phyloP scores from a whole-genome alignment of 2,797 vertebrate species.

The Chromis chromis region DNA sequence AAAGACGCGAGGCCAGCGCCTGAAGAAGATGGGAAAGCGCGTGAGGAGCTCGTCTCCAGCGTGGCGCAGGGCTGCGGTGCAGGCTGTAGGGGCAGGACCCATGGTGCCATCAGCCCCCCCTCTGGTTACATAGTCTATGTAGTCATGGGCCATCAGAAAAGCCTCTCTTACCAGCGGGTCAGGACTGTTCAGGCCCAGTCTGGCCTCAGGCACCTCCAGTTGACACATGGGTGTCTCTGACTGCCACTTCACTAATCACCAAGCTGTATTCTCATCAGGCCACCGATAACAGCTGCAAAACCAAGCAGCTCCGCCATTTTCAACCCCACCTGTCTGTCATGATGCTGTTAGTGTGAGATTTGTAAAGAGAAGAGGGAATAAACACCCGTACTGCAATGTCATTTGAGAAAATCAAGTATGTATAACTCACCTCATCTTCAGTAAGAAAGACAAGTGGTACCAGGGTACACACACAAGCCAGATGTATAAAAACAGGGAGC shows the following conservation, averaged over 20 bases:
- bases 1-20: constrained; percentile 86
- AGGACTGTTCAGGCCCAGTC: constrained; percentile 70
- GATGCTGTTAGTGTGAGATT: neutral
- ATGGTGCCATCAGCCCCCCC: constrained; percentile 52
- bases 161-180: constrained; percentile 84
- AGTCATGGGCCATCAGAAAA: constrained; percentile 82
- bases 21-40: constrained; percentile 86
- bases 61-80: constrained; percentile 77
- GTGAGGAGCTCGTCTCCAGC: constrained; percentile 83
- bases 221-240: constrained; percentile 59
- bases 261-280: constrained; percentile 27
- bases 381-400: neutral
- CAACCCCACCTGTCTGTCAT: neutral
- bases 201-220: constrained; percentile 53
- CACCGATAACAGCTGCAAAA: constrained; percentile 1
- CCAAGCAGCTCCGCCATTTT: constrained; percentile 8
- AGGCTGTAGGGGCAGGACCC: constrained; percentile 70
- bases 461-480: neutral
- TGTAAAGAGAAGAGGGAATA: constrained; percentile 2
- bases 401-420: constrained; percentile 3
- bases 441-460: neutral
- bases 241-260: constrained; percentile 16
- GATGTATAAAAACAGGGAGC: constrained; percentile 8
- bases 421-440: constrained; percentile 66
- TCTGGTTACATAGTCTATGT: constrained; percentile 82